Evolutionary conservation across 2,113 vertebrate species (phyloP).

Genomic region (Pipa parva): DNA sequence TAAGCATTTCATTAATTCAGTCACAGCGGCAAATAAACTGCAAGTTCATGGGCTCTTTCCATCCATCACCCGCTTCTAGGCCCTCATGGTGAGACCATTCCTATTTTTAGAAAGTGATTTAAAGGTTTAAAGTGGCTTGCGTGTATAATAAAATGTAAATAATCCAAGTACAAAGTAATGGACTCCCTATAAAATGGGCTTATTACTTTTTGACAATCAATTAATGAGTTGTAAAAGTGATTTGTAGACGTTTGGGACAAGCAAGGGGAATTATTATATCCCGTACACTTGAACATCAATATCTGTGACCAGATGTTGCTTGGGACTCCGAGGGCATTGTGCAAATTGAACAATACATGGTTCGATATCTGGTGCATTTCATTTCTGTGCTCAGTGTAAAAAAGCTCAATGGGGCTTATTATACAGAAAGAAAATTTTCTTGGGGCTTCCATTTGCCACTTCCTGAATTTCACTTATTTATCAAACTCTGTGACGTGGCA

Average conservation of each 20-base stretch:
- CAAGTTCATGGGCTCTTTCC: background rate
- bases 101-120: constrained; percentile 22
- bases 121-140: constrained; percentile 5
- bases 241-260: constrained; percentile 18
- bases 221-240: constrained; percentile 37
- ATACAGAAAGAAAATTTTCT: no score
- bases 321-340: no score
- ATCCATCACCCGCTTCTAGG: background rate
- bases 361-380: no score
- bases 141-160: constrained; percentile 27
- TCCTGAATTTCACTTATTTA: no score
- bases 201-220: constrained; percentile 37
- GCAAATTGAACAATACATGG: no score
- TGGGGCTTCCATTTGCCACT: no score
- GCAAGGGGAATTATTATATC: background rate
- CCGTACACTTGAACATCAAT: no score
- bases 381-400: no score
- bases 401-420: no score
- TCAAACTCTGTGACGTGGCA: no score
- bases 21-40: background rate
- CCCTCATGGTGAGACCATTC: background rate
- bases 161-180: constrained; percentile 10
- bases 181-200: constrained; percentile 12
- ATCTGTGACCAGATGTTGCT: no score
- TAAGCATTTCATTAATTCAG: constrained; percentile 3